These are phyloP conservation scores for Motacilla alba DNA, from an alignment of 2,113 vertebrate genomes.

Conservation along the genomic window DNA sequence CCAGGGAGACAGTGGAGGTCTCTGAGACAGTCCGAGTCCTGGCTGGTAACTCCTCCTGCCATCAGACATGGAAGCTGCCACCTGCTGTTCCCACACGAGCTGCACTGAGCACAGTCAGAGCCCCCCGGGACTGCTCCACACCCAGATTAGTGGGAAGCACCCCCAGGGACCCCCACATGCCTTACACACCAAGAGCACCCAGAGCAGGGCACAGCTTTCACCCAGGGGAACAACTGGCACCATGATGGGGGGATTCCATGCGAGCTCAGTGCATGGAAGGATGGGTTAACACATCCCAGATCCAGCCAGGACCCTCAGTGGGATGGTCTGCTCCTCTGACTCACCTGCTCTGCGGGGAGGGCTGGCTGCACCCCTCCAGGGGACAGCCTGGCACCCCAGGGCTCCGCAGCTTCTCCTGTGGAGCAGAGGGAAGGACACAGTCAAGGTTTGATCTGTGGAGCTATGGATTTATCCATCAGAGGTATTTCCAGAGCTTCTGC, in stretches of 20 bases:
- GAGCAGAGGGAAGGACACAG: not conserved
- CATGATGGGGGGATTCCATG: accelerated
- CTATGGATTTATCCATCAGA: not conserved
- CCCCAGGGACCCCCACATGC: accelerated
- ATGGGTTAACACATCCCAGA: not conserved
- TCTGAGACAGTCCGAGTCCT: constrained; percentile 3
- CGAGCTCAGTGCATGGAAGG: accelerated
- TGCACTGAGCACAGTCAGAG: not conserved
- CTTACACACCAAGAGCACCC: not conserved
- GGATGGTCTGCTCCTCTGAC: not conserved
- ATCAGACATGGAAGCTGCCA: not conserved
- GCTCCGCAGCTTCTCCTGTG: constrained; percentile 9
- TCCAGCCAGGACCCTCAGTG: accelerated
- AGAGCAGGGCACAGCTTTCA: not conserved
- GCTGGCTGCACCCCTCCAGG: not conserved
- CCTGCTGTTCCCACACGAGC: not conserved
- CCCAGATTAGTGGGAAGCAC: accelerated
- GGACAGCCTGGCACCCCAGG: not conserved
- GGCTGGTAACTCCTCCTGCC: not conserved
- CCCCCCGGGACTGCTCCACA: not conserved
- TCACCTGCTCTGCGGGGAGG: constrained; percentile 48
- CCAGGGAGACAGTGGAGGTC: constrained; percentile 40
- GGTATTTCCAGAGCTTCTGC: not conserved
- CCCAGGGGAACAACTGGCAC: not conserved
- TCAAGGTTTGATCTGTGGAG: not conserved